These are phyloP conservation scores for Hermetia illucens DNA, from an alignment of 1,140 invertebrate genomes.

Conservation along the genomic window DNA sequence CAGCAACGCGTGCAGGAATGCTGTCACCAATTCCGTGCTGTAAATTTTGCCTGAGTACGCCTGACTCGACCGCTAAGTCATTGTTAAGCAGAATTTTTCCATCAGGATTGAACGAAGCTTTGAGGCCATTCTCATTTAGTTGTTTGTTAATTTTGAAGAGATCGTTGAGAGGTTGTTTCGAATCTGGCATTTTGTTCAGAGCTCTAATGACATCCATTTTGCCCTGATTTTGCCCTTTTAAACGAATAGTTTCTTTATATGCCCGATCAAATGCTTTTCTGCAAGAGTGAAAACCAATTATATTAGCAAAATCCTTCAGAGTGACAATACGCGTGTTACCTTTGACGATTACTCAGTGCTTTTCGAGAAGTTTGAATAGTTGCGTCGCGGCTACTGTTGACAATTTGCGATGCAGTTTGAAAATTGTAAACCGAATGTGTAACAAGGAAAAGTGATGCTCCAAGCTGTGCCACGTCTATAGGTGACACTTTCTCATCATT, in stretches of 20 bases:
- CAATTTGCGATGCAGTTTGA: slow-evolving; percentile 18
- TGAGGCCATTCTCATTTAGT: slow-evolving; percentile 14
- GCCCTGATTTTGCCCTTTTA: slow-evolving; percentile 10
- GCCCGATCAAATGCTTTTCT: slow-evolving; percentile 20
- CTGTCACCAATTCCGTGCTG: slow-evolving; percentile 17
- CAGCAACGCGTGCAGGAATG: slow-evolving; percentile 13
- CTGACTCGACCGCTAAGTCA: slow-evolving; percentile 11
- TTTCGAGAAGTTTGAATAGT: slow-evolving; percentile 12
- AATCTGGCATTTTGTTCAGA: slow-evolving; percentile 20
- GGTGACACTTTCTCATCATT: slow-evolving; percentile 17
- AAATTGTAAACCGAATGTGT: slow-evolving; percentile 21
- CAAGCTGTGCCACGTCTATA: slow-evolving; percentile 17
- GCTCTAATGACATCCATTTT: slow-evolving; percentile 21
- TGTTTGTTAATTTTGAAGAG: slow-evolving; percentile 20
- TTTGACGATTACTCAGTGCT: slow-evolving; percentile 15
- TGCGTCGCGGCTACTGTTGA: slow-evolving; percentile 12
- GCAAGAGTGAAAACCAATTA: slow-evolving; percentile 2
- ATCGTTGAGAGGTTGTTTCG: slow-evolving; percentile 22
- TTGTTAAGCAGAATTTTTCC: slow-evolving; percentile 15
- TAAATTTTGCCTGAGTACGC: slow-evolving; percentile 15
- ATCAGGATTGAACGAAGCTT: slow-evolving; percentile 11
- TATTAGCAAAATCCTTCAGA: neutral
- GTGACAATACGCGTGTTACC: slow-evolving; percentile 7
- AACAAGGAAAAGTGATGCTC: slow-evolving; percentile 16
- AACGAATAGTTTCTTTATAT: slow-evolving; percentile 17